Base-by-base conservation (phyloP, 1,140 invertebrate species). In the Bombus soroeensis region DNA sequence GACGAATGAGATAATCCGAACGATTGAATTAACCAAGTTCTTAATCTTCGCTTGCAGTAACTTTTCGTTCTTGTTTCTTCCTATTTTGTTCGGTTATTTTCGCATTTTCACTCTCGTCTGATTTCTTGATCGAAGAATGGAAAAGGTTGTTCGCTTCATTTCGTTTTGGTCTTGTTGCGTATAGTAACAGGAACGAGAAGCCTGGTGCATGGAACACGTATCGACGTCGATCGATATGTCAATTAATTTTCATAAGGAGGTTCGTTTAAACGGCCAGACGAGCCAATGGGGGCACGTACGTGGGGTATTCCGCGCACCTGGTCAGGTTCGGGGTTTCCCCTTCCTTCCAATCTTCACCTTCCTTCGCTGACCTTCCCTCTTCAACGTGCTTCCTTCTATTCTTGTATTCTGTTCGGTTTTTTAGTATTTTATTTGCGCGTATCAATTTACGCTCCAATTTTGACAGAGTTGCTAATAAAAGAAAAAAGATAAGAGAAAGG, bases 201-300 rank as follows among this genome's bases (percentile, higher is more conserved):
- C 73, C 57, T 41, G 43, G 47, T 25, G 43, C 22, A 76, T 47
- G 47, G 47, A 10, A 62, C 57, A 32, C 59, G 73, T 72, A 75
- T 64, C 82, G 53, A 70, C 78, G 43, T 85, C 85, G 71, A 92
- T 94, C 93, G 93, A 94, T 94, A 93, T 89, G 91, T 94, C 93
- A 93, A 93, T 94, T 94, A 94, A 94, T 93, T 94, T 87, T 93
- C 79, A 89, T 88, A 93, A 93, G 91, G 85, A 92, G 89, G 83
- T 87, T 88, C 88, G 90, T 91, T 89, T 90, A 91, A 92, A 93
- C 92, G 86, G 79, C 79, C 85, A 70, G 74, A 66, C 72, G 59
- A 68, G n/a, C 70, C 64, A 47, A 47, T 68, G 81, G 84, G 86
- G 82, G 82, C 80, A 22, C 71, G 72, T 83, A 57, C 70, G 41